phyloP scores from a whole-genome alignment of 35 echinoderm and acorn worm species.

The Acanthaster planci region DNA sequence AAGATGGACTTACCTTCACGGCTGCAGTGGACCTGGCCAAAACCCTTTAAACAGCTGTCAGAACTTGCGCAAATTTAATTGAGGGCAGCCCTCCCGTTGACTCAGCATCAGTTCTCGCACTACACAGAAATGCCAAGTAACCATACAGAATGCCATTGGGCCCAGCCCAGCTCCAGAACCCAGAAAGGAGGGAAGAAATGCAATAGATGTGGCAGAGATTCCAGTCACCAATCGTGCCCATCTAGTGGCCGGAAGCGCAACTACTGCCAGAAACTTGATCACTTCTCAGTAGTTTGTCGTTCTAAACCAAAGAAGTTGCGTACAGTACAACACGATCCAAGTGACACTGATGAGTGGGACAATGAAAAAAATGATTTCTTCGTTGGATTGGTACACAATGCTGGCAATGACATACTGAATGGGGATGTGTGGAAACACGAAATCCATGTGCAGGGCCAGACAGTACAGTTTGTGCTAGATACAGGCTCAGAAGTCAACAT shows the following conservation, averaged over 20 bases:
- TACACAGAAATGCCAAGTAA: neutral
- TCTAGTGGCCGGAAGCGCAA: neutral
- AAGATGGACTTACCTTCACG: constrained; percentile 3
- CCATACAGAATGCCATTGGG: neutral
- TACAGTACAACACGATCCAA: neutral
- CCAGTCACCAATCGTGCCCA: neutral
- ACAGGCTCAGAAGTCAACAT: constrained; percentile 41
- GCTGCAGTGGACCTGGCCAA: neutral
- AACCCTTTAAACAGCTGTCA: neutral
- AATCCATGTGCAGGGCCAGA: constrained; percentile 1
- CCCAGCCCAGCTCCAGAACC: neutral
- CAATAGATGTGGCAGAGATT: neutral
- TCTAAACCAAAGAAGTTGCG: neutral
- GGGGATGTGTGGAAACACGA: neutral
- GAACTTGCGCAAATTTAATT: neutral
- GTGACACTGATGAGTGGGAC: neutral
- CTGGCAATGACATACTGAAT: too few relatives aligned
- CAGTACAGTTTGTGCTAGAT: constrained; percentile 17
- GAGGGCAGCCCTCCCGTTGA: neutral
- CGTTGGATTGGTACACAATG: neutral
- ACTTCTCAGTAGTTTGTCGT: neutral
- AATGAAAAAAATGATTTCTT: constrained; percentile 3
- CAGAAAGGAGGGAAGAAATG: neutral
- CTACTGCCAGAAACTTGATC: neutral
- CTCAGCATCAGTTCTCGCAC: neutral